phyloP scores from a whole-genome alignment of 2,888 invertebrate species.

The Zhengitettix transpicula region DNA sequence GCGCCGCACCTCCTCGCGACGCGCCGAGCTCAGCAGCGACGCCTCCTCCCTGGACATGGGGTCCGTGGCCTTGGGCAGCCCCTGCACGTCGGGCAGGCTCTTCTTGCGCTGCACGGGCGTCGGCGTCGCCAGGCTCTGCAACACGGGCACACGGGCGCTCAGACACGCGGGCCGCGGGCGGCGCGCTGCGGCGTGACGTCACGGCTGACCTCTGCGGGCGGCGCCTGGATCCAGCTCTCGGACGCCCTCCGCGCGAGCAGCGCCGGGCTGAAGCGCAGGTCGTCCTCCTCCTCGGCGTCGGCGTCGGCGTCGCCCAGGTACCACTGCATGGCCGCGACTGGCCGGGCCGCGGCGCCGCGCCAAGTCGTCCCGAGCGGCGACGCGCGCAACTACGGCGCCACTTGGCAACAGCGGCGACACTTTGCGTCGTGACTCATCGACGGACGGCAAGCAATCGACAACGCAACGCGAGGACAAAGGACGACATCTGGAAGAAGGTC shows the following conservation, averaged over 20 bases:
- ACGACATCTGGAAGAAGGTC: too few species aligned
- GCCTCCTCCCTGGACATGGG: constrained; percentile 92
- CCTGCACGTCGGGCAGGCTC: constrained; percentile 89
- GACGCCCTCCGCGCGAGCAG: constrained; percentile 71
- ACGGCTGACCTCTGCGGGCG: constrained; percentile 62
- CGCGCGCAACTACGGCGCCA: too few species aligned
- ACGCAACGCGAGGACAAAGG: too few species aligned
- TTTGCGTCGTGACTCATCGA: too few species aligned
- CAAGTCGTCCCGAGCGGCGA: neutral
- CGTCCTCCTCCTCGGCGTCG: constrained; percentile 73
- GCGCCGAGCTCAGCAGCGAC: constrained; percentile 79
- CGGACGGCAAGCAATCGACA: too few species aligned
- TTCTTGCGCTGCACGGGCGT: constrained; percentile 76
- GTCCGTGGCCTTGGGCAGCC: constrained; percentile 59
- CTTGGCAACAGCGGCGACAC: too few species aligned
- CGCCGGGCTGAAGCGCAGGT: constrained; percentile 73
- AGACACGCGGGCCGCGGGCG: neutral
- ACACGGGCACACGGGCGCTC: neutral
- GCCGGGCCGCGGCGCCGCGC: constrained; percentile 3
- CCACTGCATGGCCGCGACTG: constrained; percentile 9
- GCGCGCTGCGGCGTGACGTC: neutral
- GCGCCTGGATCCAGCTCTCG: constrained; percentile 79
- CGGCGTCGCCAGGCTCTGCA: constrained; percentile 60
- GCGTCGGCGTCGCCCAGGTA: constrained; percentile 35
- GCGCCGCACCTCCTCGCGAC: constrained; percentile 85